These are phyloP conservation scores for Phylloscopus collybita DNA, from an alignment of 2,797 vertebrate species.

Conservation along the genomic window DNA sequence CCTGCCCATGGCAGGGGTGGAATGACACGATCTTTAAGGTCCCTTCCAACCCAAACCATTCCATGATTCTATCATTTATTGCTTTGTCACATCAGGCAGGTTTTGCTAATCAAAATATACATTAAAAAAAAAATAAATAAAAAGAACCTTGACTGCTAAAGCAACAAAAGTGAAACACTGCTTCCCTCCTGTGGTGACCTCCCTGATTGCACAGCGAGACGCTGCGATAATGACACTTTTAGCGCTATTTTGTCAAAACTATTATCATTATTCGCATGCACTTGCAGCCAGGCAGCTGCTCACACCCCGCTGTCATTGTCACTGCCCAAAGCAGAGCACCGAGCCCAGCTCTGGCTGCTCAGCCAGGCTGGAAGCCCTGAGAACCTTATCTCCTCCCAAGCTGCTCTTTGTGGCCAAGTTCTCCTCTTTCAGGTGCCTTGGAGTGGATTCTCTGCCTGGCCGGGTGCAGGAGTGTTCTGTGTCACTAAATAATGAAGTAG, in stretches of 20 bases:
- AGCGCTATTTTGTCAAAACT: fast-evolving
- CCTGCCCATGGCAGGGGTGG: not conserved
- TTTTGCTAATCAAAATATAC: not conserved
- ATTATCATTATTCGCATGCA: fast-evolving
- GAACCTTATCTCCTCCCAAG: not conserved
- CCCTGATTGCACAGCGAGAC: not conserved
- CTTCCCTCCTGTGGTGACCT: conserved; percentile 68
- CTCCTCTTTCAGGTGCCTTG: conserved; percentile 9
- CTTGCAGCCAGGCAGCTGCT: not conserved
- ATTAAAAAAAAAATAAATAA: fast-evolving
- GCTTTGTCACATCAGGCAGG: not conserved
- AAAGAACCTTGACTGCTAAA: not conserved
- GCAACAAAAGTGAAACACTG: conserved; percentile 37
- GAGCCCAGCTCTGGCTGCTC: not conserved
- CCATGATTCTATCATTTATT: not conserved
- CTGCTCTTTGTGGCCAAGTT: not conserved
- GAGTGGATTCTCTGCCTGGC: not conserved
- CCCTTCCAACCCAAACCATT: not conserved
- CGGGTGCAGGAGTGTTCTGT: not conserved
- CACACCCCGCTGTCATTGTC: fast-evolving
- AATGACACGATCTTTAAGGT: not conserved
- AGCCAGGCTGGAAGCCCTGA: not conserved
- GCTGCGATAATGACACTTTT: fast-evolving
- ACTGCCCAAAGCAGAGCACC: not conserved
- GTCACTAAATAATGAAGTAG: conserved; percentile 25